Base-by-base conservation (phyloP, 1,140 invertebrate species). In the Yoshiicerus persimilis region DNA sequence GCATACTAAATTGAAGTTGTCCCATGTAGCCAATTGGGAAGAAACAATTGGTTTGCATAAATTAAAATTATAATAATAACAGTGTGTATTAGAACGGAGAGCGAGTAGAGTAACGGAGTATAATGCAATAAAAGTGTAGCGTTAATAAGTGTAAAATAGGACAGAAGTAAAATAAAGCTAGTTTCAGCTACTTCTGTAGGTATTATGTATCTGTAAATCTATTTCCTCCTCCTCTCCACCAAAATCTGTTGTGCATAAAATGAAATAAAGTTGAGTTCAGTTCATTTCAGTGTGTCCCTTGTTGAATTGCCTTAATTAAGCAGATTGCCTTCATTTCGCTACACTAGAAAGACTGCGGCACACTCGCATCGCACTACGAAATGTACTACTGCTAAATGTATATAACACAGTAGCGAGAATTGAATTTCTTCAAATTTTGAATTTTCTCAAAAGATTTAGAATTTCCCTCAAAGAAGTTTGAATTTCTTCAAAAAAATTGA, bases 291-390 rank as follows among this genome's bases (percentile, higher is more conserved):
- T 20, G 70, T 77, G 70, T 77, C 70, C 32, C 70, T 77, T 77
- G 70, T 9, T 34, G 70, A 77, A 77, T 77, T 77, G 70, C 70
- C 70, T 77, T 77, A 77, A 77, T 77, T 77, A 77, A 77, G 30
- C 32, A 77, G 70, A 77, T 77, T 77, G 70, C 70, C 70, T 77
- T 77, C 70, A 77, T 66, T 66, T 66, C 64, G 64, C 64, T 66
- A 66, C 64, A 66, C 25, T 66, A 30, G 25, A 41, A 41, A 13
- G 13, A 66, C 23, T 27, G 23, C 1, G 20, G 66, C 66, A 30
- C 23, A 64, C 56, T 64, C 56, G 4, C 56, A 8, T 5, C 13
- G 39, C 39, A 41, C n/a, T n/a, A n/a, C n/a, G n/a, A n/a, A n/a
- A n/a, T n/a, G n/a, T n/a, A n/a, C n/a, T n/a, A n/a, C n/a, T n/a